These are phyloP conservation scores for Leptinotarsa undecemlineata DNA, from an alignment of 1,140 invertebrate genomes.

Conservation along the genomic window DNA sequence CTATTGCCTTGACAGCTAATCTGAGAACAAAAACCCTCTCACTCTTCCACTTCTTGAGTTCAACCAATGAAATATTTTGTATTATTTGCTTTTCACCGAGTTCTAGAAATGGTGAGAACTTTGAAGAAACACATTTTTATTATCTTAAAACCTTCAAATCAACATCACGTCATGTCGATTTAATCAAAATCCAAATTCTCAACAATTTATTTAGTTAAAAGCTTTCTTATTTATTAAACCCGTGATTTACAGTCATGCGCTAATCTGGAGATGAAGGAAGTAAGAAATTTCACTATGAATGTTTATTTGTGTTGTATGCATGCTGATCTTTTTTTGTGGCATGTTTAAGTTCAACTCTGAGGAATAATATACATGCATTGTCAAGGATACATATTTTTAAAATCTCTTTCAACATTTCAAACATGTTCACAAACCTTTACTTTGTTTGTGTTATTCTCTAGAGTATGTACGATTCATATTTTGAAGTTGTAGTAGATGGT, in stretches of 20 bases:
- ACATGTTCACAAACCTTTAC: neutral
- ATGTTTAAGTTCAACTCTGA: constrained; percentile 32
- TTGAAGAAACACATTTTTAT: no score
- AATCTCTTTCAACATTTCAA: constrained; percentile 31
- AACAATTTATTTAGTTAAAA: no score
- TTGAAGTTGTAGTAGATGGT: neutral
- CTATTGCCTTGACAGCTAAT: no score
- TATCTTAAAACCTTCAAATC: no score
- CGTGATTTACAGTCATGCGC: constrained; percentile 57
- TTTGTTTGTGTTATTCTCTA: neutral
- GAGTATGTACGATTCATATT: neutral
- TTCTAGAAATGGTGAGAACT: no score
- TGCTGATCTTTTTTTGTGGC: constrained; percentile 33
- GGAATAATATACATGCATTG: no score
- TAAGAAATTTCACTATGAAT: constrained; percentile 52
- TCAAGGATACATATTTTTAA: constrained; percentile 5
- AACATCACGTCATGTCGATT: no score
- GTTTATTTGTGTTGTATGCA: constrained; percentile 29
- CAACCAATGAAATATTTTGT: no score
- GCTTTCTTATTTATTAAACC: constrained; percentile 13
- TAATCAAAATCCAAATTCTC: no score
- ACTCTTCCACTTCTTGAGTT: no score
- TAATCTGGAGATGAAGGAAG: constrained; percentile 57
- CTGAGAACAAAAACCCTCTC: no score
- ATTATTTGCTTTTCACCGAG: no score